A percentile compares a stretch with the other conserved stretches of the same genome.
phyloP scores from a whole-genome alignment of 1,140 invertebrate species.

The Drosophila dunni region DNA sequence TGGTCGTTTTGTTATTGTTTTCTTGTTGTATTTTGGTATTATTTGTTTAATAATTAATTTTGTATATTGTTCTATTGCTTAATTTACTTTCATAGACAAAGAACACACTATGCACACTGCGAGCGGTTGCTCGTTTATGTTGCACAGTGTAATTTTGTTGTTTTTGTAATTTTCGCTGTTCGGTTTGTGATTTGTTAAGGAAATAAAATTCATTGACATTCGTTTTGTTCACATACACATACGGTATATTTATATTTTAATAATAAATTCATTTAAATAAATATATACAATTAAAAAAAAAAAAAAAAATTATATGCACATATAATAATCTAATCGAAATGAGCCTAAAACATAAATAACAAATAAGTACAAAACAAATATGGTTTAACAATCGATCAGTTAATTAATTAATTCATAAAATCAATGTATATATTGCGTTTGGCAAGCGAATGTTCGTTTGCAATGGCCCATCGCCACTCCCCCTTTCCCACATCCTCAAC shows the following conservation, averaged over 20 bases:
- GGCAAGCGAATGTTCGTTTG: constrained; percentile 25
- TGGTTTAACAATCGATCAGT: constrained; percentile 60
- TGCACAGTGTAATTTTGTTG: constrained; percentile 48
- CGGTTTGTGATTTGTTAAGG: constrained; percentile 13
- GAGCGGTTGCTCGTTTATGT: not conserved
- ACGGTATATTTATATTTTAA: constrained; percentile 7
- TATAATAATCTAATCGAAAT: constrained; percentile 10
- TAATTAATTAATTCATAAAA: constrained; percentile 35
- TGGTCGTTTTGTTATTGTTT: constrained; percentile 39
- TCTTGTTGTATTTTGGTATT: constrained; percentile 34
- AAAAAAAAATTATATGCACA: constrained; percentile 9
- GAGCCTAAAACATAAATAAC: constrained; percentile 73
- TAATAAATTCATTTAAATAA: constrained; percentile 26
- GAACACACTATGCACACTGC: constrained; percentile 17
- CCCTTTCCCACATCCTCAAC: constrained; percentile 3
- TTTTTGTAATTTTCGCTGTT: constrained; percentile 27
- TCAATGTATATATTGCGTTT: constrained; percentile 52
- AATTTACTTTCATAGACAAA: constrained; percentile 55
- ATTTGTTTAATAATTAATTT: constrained; percentile 33
- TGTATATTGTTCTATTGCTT: constrained; percentile 32
- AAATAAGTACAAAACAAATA: constrained; percentile 67
- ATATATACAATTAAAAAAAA: constrained; percentile 45
- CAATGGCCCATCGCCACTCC: not conserved
- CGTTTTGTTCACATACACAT: constrained; percentile 11
- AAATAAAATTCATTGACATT: constrained; percentile 11